Base-by-base conservation (phyloP, 2,888 invertebrate genomes). In the Flexamia atlantica region DNA sequence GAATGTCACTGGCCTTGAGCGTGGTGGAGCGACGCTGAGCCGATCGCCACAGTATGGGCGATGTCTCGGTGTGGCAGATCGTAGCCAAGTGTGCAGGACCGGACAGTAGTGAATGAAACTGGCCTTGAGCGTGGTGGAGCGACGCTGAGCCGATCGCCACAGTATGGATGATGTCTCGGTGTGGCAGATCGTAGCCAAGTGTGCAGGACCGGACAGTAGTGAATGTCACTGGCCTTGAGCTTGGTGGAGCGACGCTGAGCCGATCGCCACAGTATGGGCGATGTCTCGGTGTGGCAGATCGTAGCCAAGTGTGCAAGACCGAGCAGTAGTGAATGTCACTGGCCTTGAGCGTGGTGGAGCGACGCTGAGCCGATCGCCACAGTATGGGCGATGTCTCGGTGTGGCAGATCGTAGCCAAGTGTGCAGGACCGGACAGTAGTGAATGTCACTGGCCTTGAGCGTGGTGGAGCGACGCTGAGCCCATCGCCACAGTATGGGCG, bases 181-280 rank as follows among this genome's bases (percentile, higher is more conserved):
- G 57, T 57, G 57, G 82, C 74, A 72, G 60, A 25, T 83, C 23
- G 46, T 83, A n/a, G 53, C 82, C 25, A 79, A 82, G 82, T 84
- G 84, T 79, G 84, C 84, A 17, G 74, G 81, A 25, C 76, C 82
- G 23, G 79, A 23, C 57, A 57, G 46, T 17, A 46, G 46, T 46
- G 46, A 46, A 17, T 46, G 46, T 4, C 46, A 46, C 7, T 17
- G n/a, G n/a, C 12, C 46, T 12, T 46, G 46, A 36, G 46, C 46
- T 7, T 17, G 46, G 46, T 46, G 17, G 46, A 46, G 46, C 14
- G 46, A 46, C 46, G 46, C 46, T 17, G 46, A 46, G 46, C 14
- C 2, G 10, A 46, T 3, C 46, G 14, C 46, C 9, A 36, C 36
- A 36, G 36, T 36, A 4, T 36, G 36, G 36, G 4, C 9, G 4